phyloP scores from a whole-genome alignment of 2,888 invertebrate species.

The Scaptomyza caliginosa region DNA sequence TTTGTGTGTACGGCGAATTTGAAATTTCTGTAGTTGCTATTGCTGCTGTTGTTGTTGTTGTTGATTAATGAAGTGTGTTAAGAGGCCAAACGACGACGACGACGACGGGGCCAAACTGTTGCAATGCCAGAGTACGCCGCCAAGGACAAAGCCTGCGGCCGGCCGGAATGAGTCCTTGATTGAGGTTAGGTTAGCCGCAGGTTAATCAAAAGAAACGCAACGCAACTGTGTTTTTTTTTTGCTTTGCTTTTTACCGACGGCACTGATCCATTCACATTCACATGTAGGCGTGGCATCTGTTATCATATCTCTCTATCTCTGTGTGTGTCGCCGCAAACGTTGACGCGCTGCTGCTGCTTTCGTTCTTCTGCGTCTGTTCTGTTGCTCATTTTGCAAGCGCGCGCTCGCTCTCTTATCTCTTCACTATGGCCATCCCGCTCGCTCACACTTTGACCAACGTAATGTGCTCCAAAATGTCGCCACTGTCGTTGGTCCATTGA shows the following conservation, averaged over 20 bases:
- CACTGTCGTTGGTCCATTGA: slow-evolving; percentile 78
- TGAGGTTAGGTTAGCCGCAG: slow-evolving; percentile 53
- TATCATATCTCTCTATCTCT: slow-evolving; percentile 73
- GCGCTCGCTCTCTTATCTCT: slow-evolving; percentile 57
- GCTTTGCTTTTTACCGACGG: slow-evolving; percentile 37
- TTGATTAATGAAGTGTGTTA: slow-evolving; percentile 83
- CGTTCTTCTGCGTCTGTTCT: slow-evolving; percentile 10
- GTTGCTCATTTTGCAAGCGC: slow-evolving; percentile 66
- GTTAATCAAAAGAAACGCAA: slow-evolving; percentile 28
- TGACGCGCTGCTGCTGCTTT: slow-evolving; percentile 31
- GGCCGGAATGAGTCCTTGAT: slow-evolving; percentile 64
- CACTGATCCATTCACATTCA: slow-evolving; percentile 19
- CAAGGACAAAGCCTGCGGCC: slow-evolving; percentile 72
- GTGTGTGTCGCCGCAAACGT: slow-evolving; percentile 62
- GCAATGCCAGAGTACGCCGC: slow-evolving; percentile 35
- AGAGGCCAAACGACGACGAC: slow-evolving; percentile 78
- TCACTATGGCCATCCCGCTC: slow-evolving; percentile 63
- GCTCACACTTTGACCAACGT: slow-evolving; percentile 70
- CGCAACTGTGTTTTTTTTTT: not conserved
- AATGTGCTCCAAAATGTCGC: slow-evolving; percentile 79
- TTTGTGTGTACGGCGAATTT: slow-evolving; percentile 36
- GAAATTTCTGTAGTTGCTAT: slow-evolving; percentile 34
- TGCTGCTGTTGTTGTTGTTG: slow-evolving; percentile 35
- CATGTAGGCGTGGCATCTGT: slow-evolving; percentile 67
- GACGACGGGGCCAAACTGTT: slow-evolving; percentile 23